Conservation (phyloP, 2,113 vertebrate genomes). For the Lathamus discolor region DNA sequence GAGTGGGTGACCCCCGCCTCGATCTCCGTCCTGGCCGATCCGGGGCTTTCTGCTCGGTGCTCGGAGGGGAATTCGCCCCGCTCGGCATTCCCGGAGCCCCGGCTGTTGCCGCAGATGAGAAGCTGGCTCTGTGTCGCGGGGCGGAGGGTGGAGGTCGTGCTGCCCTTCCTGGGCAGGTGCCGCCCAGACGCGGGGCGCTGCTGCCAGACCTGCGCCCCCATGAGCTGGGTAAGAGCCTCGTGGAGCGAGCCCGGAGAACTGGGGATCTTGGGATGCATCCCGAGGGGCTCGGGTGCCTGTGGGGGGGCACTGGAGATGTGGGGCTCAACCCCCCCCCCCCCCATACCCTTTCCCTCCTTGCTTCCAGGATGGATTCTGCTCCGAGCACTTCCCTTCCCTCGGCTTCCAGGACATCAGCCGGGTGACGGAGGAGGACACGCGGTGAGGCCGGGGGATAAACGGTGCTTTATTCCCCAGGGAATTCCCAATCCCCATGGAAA, state of each 20-base stretch:
- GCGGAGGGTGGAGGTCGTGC: slow-evolving; percentile 55
- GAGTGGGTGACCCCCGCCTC: neutral
- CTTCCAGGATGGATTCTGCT: slow-evolving; percentile 59
- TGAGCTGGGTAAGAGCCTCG: slow-evolving; percentile 71
- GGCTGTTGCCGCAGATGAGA: neutral
- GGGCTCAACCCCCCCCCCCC: neutral
- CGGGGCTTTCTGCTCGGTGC: fast-evolving
- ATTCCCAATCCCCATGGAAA: fast-evolving
- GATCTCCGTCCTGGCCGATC: neutral
- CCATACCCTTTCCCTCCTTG: neutral
- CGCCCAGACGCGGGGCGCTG: slow-evolving; percentile 59
- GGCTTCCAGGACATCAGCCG: slow-evolving; percentile 56
- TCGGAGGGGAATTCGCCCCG: neutral
- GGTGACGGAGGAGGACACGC: slow-evolving; percentile 72
- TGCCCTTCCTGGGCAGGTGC: slow-evolving; percentile 68
- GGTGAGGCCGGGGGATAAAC: slow-evolving; percentile 41
- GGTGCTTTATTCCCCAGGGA: neutral
- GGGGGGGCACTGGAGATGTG: neutral
- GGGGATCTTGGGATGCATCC: neutral
- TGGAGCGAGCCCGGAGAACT: no score
- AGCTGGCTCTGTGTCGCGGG: neutral
- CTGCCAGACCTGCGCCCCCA: slow-evolving; percentile 76
- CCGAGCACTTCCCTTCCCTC: slow-evolving; percentile 26
- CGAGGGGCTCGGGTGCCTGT: no score
- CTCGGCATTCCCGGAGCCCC: no score